A percentile compares a stretch with the other conserved stretches of the same genome.
Conservation (phyloP, 2,888 invertebrate species). For the Tenthredo notha region DNA sequence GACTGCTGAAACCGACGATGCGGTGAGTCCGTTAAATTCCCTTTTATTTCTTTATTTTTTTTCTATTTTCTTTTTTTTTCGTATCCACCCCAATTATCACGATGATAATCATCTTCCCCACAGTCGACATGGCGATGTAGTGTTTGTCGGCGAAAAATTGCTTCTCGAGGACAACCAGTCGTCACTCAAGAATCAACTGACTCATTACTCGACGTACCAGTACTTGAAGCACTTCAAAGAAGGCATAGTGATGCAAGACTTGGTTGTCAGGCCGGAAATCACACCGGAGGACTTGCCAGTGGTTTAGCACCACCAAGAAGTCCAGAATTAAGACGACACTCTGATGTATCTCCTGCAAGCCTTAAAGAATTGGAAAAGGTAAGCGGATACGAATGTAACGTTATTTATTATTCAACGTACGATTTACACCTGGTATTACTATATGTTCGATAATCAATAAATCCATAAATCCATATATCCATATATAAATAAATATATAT, state of each 20-base stretch:
- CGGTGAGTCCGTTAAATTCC: constrained; percentile 80
- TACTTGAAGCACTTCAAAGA: constrained; percentile 88
- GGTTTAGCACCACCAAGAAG: constrained; percentile 92
- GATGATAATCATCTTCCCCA: constrained; percentile 48
- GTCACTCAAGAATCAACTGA: constrained; percentile 92
- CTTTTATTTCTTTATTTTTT: too few species aligned
- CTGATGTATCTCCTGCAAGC: constrained; percentile 93
- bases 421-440: not conserved
- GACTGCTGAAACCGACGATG: constrained; percentile 90
- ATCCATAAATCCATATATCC: not conserved
- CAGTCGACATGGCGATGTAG: constrained; percentile 93
- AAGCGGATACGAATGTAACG: constrained; percentile 64
- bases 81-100: not conserved
- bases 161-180: constrained; percentile 86
- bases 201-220: constrained; percentile 89
- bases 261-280: constrained; percentile 79
- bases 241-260: constrained; percentile 90
- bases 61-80: too few species aligned
- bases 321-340: constrained; percentile 90
- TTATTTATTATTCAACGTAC: not conserved
- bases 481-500: not conserved
- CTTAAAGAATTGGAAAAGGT: constrained; percentile 94
- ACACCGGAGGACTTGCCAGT: constrained; percentile 78
- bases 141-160: constrained; percentile 91
- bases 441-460: not conserved